phyloP scores from a whole-genome alignment of 2,888 invertebrate genomes.

The Yponomeuta plumbellus region DNA sequence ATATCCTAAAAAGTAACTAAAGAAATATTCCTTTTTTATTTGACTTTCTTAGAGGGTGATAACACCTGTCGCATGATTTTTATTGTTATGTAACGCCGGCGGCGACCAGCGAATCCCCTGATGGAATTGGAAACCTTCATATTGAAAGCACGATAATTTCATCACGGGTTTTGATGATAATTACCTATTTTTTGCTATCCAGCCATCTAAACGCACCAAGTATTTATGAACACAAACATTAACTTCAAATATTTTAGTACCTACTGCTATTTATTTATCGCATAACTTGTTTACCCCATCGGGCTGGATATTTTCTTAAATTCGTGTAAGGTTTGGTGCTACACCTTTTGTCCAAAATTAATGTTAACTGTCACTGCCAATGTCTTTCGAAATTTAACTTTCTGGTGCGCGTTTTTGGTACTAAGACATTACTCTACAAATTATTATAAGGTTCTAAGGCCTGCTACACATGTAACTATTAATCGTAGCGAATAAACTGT shows the following conservation, averaged over 20 bases:
- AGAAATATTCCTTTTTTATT: slow-evolving; percentile 42
- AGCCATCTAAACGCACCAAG: slow-evolving; percentile 8
- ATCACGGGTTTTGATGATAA: background rate
- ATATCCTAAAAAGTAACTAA: slow-evolving; percentile 31
- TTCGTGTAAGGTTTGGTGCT: slow-evolving; percentile 6
- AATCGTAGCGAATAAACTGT: too few species aligned
- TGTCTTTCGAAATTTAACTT: background rate
- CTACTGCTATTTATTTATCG: too few species aligned
- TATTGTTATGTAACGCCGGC: slow-evolving; percentile 28
- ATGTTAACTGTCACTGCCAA: slow-evolving; percentile 9
- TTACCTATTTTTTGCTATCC: background rate
- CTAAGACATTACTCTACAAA: background rate
- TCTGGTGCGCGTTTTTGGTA: background rate
- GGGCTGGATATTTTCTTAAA: slow-evolving; percentile 4
- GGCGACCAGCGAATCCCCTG: background rate
- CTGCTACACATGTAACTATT: too few species aligned
- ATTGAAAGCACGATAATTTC: background rate
- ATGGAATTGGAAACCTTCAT: background rate
- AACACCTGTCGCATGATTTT: slow-evolving; percentile 33
- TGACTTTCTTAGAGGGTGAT: slow-evolving; percentile 43
- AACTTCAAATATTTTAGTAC: background rate
- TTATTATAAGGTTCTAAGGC: too few species aligned
- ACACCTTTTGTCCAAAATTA: slow-evolving; percentile 3
- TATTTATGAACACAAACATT: background rate
- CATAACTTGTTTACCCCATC: background rate